Evolutionary conservation across 53 echinoderm and acorn worm species (phyloP), one percentile per base, ranked within the genome.

Genomic region (Stichopus horrens): DNA sequence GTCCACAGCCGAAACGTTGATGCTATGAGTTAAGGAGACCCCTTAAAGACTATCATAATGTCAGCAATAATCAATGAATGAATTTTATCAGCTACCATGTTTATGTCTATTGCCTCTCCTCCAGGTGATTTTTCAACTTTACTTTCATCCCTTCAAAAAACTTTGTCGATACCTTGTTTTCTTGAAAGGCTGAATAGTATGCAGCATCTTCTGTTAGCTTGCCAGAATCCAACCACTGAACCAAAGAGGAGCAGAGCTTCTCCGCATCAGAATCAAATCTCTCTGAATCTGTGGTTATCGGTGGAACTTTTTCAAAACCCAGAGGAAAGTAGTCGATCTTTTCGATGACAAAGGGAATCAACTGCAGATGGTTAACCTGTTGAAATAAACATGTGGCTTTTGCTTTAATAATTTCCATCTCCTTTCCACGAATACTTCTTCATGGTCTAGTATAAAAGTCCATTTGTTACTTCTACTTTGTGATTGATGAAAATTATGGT

Each of bases 261-360:
- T 11, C 21, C 57, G 21, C 58, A 58, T 81, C 57, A 52, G 55
- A 20, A 56, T 81, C 81, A 81, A 56, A 54, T 10, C 21, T 10
- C 2, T 81, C 81, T 4, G 81, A 53, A 56, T 58, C 58, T 7
- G 56, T 81, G 8, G 57, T 81, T 16, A 81, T 56, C 20, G 57
- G 56, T 19, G 81, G 81, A 57, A 81, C 54, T 58, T 7, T 81
- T 58, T 81, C 21, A 81, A 52, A 81, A 7, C 58, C 81, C 10
- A 57, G 23, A 81, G 81, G 81, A 10, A 81, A 57, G 11, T 55
- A n/a, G 81, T 58, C 58, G 57, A 81, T 58, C 23, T 81, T 58
- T 7, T 81, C 81, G 8, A 21, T 57, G 6, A 81, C 81, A 81
- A 81, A 81, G 19, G 81, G 81, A 6, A 81, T 81, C 57, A 81